Evolutionary conservation across 2,797 vertebrate genomes (phyloP).

Genomic region (Benthosema pterotum): DNA sequence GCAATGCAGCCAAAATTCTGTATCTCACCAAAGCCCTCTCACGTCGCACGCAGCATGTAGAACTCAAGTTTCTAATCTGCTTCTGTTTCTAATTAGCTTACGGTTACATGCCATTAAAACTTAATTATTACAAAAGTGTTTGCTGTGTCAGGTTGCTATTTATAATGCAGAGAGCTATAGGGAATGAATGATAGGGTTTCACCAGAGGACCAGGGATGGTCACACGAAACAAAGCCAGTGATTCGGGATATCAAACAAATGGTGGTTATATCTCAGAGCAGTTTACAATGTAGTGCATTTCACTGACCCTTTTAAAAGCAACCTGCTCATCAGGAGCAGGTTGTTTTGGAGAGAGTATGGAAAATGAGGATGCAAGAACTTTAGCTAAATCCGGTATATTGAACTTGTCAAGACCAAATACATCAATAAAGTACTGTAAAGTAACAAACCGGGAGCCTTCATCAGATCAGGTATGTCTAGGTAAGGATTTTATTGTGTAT

Average conservation of each 20-base stretch:
- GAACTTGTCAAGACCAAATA: too few species aligned
- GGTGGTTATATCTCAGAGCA: too few species aligned
- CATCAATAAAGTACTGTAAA: too few species aligned
- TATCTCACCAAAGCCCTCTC: background rate
- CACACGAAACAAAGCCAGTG: slow-evolving; percentile 1
- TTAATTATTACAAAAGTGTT: slow-evolving; percentile 65
- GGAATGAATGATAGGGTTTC: background rate
- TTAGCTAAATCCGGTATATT: too few species aligned
- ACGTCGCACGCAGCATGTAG: background rate
- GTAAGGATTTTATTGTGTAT: slow-evolving; percentile 1
- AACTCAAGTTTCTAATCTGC: slow-evolving; percentile 22
- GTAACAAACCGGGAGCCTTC: too few species aligned
- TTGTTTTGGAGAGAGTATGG: too few species aligned
- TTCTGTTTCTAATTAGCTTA: slow-evolving; percentile 28
- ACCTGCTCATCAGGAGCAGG: too few species aligned
- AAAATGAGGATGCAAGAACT: too few species aligned
- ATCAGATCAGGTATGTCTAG: too few species aligned
- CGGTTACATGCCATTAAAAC: slow-evolving; percentile 57
- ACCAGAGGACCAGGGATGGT: slow-evolving; percentile 28
- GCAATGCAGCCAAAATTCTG: background rate
- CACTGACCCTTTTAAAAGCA: too few species aligned
- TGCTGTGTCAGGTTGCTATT: slow-evolving; percentile 61
- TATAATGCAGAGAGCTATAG: slow-evolving; percentile 32
- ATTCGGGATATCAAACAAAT: too few species aligned
- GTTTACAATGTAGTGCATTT: too few species aligned